phyloP scores from a whole-genome alignment of 1,140 invertebrate species.

The Hormaphis cornu region DNA sequence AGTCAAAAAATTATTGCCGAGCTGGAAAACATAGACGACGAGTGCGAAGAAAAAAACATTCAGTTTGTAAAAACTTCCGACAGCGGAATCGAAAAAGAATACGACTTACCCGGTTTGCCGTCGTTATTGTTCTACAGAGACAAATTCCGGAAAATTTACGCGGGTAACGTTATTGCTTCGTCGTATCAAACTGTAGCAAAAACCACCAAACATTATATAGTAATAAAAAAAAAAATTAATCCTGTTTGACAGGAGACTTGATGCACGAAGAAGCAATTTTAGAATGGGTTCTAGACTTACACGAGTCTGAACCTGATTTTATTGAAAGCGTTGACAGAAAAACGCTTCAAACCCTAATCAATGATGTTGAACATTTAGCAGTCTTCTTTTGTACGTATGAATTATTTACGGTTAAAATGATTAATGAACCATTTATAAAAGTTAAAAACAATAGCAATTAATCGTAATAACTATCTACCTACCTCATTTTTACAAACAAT shows the following conservation, averaged over 20 bases:
- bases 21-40: slow-evolving; percentile 88
- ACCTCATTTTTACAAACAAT: too few species aligned
- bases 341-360: slow-evolving; percentile 77
- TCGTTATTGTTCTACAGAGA: slow-evolving; percentile 81
- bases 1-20: slow-evolving; percentile 80
- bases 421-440: too few species aligned
- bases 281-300: slow-evolving; percentile 79
- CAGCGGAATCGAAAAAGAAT: slow-evolving; percentile 77
- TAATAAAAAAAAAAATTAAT: not conserved
- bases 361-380: slow-evolving; percentile 81
- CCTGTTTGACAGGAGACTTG: slow-evolving; percentile 54
- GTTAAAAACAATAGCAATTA: too few species aligned
- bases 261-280: slow-evolving; percentile 85
- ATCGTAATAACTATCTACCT: too few species aligned
- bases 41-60: slow-evolving; percentile 84
- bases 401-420: not conserved
- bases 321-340: slow-evolving; percentile 87
- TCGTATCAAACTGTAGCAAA: too few species aligned
- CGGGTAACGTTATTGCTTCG: too few species aligned
- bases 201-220: too few species aligned
- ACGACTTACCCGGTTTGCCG: slow-evolving; percentile 71
- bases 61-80: slow-evolving; percentile 90
- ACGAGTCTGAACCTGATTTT: slow-evolving; percentile 72
- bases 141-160: slow-evolving; percentile 80
- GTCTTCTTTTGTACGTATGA: slow-evolving; percentile 80